Evolutionary conservation across 1,140 invertebrate genomes (phyloP).

Genomic region (Wasmannia auropunctata): DNA sequence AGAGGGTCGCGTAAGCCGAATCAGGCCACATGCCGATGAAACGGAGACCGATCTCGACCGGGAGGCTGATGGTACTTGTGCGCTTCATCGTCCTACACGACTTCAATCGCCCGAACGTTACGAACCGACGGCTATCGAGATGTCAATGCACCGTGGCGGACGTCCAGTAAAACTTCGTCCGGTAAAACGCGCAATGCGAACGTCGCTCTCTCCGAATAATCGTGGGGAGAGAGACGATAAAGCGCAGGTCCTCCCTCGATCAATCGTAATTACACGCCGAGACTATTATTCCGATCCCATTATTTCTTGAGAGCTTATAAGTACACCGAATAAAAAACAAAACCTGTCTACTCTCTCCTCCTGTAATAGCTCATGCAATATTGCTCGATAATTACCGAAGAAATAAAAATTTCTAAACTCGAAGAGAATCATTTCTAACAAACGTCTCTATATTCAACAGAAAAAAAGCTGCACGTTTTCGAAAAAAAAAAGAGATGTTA

Average conservation of each 20-base stretch:
- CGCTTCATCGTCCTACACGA: constrained; percentile 9
- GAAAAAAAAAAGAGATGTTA: background rate
- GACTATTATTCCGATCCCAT: background rate
- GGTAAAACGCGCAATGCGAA: background rate
- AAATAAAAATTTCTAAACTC: constrained; percentile 3
- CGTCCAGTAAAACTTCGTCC: background rate
- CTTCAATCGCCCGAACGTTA: background rate
- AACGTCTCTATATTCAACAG: background rate
- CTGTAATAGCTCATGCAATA: background rate
- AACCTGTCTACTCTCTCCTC: background rate
- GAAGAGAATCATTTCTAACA: background rate
- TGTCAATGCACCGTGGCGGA: background rate
- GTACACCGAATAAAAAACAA: constrained; percentile 7
- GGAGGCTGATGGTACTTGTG: constrained; percentile 25
- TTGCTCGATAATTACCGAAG: background rate
- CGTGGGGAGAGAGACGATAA: background rate
- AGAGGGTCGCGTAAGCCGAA: constrained; percentile 34
- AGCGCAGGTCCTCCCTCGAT: constrained; percentile 30
- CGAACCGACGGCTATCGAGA: background rate
- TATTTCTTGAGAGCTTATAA: constrained; percentile 23
- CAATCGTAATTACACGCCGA: constrained; percentile 29
- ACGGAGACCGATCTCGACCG: constrained; percentile 43
- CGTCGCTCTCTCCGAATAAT: background rate
- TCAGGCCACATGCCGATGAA: constrained; percentile 54
- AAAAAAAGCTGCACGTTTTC: background rate